A percentile compares a stretch with the other conserved stretches of the same genome.
phyloP scores from a whole-genome alignment of 2,113 vertebrate genomes.

The Macaca nemestrina region DNA sequence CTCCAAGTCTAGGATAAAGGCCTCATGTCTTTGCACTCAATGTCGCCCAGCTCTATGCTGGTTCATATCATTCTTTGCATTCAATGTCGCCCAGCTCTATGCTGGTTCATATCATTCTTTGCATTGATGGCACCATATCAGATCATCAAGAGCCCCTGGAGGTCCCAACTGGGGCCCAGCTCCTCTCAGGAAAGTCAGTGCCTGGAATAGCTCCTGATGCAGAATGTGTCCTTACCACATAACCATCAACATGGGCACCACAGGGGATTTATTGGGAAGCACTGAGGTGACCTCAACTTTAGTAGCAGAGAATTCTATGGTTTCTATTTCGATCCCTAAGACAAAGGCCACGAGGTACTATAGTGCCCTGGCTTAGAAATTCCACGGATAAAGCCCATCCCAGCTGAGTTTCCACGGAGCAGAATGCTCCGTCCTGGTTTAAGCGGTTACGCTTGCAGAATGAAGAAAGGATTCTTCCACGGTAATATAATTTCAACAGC shows the following conservation, averaged over 20 bases:
- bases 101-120: background rate
- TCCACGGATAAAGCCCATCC: background rate
- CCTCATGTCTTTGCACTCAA: background rate
- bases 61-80: background rate
- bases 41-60: background rate
- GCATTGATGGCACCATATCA: background rate
- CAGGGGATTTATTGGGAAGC: background rate
- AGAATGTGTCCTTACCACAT: background rate
- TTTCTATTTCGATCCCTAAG: background rate
- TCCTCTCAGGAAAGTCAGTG: background rate
- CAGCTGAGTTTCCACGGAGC: background rate
- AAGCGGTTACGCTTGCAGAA: background rate
- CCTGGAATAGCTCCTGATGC: background rate
- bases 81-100: background rate
- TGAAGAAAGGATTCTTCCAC: background rate
- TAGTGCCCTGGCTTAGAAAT: background rate
- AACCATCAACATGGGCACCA: background rate
- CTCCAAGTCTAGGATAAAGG: background rate
- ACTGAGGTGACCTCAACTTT: background rate
- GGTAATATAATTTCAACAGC: conserved; percentile 31
- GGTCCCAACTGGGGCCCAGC: background rate
- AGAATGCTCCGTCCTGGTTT: background rate
- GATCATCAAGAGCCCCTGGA: background rate
- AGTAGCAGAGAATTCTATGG: background rate
- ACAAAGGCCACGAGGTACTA: background rate